Percentiles rank a stretch among this genome's conserved stretches.
Evolutionary conservation across 2,888 invertebrate species (phyloP).

Genomic region (Encarsia formosa): DNA sequence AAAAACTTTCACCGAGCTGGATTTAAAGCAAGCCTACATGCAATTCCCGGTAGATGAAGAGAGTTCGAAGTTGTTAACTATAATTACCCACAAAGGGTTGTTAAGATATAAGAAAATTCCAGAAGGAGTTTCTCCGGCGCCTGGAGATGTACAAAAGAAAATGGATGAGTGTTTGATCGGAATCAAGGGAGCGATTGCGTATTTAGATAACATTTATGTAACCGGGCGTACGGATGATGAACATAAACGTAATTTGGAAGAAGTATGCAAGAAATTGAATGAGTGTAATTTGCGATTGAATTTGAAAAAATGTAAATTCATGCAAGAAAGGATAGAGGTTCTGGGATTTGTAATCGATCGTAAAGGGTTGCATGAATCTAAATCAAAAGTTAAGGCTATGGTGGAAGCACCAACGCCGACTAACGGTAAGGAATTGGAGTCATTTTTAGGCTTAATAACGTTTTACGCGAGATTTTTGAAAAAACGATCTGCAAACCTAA

Average conservation of each 20-base stretch:
- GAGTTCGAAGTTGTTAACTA: constrained; percentile 8
- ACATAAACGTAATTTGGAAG: constrained; percentile 23
- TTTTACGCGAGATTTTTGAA: constrained; percentile 15
- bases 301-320: constrained; percentile 32
- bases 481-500: constrained; percentile 4
- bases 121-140: constrained; percentile 1
- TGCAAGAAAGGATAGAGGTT: constrained; percentile 23
- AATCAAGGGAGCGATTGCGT: constrained; percentile 26
- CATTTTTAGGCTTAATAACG: constrained; percentile 12
- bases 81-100: constrained; percentile 9
- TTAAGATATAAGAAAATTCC: constrained; percentile 1
- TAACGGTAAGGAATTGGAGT: constrained; percentile 22
- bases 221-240: constrained; percentile 22
- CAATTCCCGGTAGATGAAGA: constrained; percentile 22
- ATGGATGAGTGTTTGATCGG: constrained; percentile 34
- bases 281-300: constrained; percentile 29
- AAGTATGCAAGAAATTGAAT: constrained; percentile 27
- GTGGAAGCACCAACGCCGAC: constrained; percentile 27
- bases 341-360: constrained; percentile 34
- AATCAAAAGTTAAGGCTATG: constrained; percentile 31
- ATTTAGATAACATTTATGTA: constrained; percentile 33
- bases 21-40: constrained; percentile 23
- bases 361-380: constrained; percentile 30
- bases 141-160: constrained; percentile 35
- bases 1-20: constrained; percentile 15